Evolutionary conservation across 2,888 invertebrate genomes (phyloP).

Genomic region (Heteromyza rotundicornis): DNA sequence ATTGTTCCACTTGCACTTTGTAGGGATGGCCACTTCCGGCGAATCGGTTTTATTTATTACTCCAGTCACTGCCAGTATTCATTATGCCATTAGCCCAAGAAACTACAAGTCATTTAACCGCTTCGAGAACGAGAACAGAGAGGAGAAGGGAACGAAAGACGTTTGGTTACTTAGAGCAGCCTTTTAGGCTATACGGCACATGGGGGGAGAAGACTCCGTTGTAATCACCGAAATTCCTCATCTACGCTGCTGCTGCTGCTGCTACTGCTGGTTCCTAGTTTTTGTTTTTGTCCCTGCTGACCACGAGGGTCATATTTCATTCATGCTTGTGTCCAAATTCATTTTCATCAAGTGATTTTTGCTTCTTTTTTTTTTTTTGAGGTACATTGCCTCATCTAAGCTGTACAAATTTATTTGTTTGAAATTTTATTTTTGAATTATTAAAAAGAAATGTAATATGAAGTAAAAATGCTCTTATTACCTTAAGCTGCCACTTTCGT

Average conservation of each 20-base stretch:
- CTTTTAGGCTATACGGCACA: slow-evolving; percentile 9
- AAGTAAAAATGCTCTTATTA: not conserved
- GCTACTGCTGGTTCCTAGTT: too few relatives aligned
- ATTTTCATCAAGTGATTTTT: slow-evolving; percentile 22
- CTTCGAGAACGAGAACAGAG: too few relatives aligned
- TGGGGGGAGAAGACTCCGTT: too few relatives aligned
- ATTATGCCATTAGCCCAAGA: slow-evolving; percentile 34
- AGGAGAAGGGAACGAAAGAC: too few relatives aligned
- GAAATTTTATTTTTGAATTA: not conserved
- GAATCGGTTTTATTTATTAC: slow-evolving; percentile 28
- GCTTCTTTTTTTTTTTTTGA: not conserved
- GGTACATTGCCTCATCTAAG: too few relatives aligned
- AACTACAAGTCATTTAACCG: slow-evolving; percentile 25
- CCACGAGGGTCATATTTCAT: slow-evolving; percentile 29
- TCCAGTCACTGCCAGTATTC: slow-evolving; percentile 26
- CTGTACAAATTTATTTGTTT: not conserved
- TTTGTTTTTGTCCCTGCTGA: not conserved
- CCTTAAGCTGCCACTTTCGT: not conserved
- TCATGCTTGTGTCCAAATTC: slow-evolving; percentile 32
- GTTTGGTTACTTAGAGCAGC: too few relatives aligned
- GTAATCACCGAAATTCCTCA: too few relatives aligned
- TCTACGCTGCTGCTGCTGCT: too few relatives aligned
- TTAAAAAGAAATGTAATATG: not conserved
- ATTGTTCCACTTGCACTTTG: not conserved
- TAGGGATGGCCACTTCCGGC: slow-evolving; percentile 11